Base-by-base conservation (phyloP, 2,888 invertebrate genomes). In the Volucella inflata region DNA sequence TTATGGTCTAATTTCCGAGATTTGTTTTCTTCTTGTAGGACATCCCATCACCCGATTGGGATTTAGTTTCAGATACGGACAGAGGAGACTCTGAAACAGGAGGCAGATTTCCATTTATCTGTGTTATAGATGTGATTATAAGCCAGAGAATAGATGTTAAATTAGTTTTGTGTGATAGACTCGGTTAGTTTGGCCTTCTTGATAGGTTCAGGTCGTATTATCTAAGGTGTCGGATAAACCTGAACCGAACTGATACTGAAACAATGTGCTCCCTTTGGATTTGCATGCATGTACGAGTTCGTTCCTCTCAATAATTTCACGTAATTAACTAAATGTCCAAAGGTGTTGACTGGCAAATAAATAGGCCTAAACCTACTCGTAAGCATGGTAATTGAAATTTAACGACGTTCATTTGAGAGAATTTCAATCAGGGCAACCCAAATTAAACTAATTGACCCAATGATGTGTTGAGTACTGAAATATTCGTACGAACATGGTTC, bases 1-100 rank as follows among this genome's bases (percentile, higher is more conserved):
- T 83, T 83, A 79, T 78, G 74, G 68, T 67, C 78, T 83, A 78
- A 83, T 83, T 83, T 79, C 50, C 21, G 74, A 6, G 74, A 74
- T 79, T 67, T 72, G 65, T 65, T 44, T 72, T 72, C 72, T 60
- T 53, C 51, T 30, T 53, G 16, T 64, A 46, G 48, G 30, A 55
- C 14, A 30, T 40, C 55, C 78, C 72, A 67, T 78, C 55, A 42
- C 40, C 42, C 55, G 30, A 40, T 36, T 50, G 14, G 57, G 72
- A 65, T 65, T 65, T 6, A 30, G 6, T 6, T 30, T 30, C 6
- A 30, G 4, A 30, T 30, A 30, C 30, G 6, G 6, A 30, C 30
- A 30, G 30, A 30, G 30, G 30, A 30, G 6, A 30, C 30, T 6
- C 6, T 30, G 30, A 6, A 30, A 30, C 30, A 59, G 38, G 30